Evolutionary conservation across 2,888 invertebrate species (phyloP).

Genomic region (Oligia fasciuncula): DNA sequence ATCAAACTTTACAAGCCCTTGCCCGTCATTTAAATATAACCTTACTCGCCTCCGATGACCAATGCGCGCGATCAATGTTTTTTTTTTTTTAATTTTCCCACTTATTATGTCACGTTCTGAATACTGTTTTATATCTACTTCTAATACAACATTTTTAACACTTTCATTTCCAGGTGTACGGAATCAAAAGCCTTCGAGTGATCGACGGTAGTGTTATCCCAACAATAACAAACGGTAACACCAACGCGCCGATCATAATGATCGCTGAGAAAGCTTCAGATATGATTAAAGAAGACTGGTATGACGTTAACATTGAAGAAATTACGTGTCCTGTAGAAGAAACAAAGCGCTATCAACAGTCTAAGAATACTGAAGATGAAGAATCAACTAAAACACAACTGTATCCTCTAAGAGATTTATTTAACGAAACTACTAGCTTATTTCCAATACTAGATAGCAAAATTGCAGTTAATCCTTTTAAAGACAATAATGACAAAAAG

Average conservation of each 20-base stretch:
- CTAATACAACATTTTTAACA: too few species aligned
- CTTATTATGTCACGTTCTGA: too few species aligned
- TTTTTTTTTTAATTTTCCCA: too few species aligned
- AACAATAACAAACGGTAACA: slow-evolving; percentile 93
- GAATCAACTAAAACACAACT: slow-evolving; percentile 59
- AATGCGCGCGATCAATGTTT: too few species aligned
- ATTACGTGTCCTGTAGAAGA: slow-evolving; percentile 63
- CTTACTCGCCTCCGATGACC: background rate
- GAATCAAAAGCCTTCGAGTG: slow-evolving; percentile 92
- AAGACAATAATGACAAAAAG: background rate
- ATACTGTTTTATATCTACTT: background rate
- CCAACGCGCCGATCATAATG: slow-evolving; percentile 95
- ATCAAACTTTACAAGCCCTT: background rate
- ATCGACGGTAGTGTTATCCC: slow-evolving; percentile 96
- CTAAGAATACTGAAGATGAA: slow-evolving; percentile 66
- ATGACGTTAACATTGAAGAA: slow-evolving; percentile 61
- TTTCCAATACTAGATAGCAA: slow-evolving; percentile 73
- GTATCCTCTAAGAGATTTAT: slow-evolving; percentile 70
- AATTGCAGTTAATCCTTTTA: slow-evolving; percentile 7
- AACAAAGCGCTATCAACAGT: slow-evolving; percentile 40
- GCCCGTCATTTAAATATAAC: background rate
- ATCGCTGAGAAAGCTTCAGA: slow-evolving; percentile 95
- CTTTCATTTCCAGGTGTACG: slow-evolving; percentile 88
- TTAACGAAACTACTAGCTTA: slow-evolving; percentile 79
- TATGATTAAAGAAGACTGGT: slow-evolving; percentile 94